Evolutionary conservation across 92 coral and sea anemone species (phyloP), one percentile per base, ranked within the genome.

Genomic region (Pocillopora meandrina): DNA sequence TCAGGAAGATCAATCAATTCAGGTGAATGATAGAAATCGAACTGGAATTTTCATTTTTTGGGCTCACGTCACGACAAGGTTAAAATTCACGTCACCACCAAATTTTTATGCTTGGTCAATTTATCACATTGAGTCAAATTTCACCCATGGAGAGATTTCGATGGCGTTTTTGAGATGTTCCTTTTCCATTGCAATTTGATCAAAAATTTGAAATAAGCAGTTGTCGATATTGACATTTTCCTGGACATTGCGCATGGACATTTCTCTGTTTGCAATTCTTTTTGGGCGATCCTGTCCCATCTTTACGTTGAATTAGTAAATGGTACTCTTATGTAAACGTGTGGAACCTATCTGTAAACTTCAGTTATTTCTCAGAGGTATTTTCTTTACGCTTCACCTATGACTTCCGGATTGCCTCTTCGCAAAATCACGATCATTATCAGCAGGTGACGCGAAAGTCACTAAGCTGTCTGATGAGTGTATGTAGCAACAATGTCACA

Each of bases 321-420:
- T 69, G 65, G 18, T 68, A 17, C 67, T 42, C 67, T 80, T 80
- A 23, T 19, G 42, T 65, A 63, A 78, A 65, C 15, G 61, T 61
- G 33, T 16, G 9, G 19, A 59, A 9, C 65, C 23, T 35, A 70
- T 70, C 74, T 33, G 21, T 57, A 15, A 74, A 56, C 64, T 56
- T 20, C 17, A 47, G 19, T 36, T 42, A 19, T 20, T 47, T 78
- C 20, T 47, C 82, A 64, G 20, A 42, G 72, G 72, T 16, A 78
- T 78, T 78, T 78, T 72, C 82, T 78, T 59, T 65, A 15, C 42
- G 42, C 21, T 15, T 70, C 56, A 36, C 20, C 64, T 21, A n/a
- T 42, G 56, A 56, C 82, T 42, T 78, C 82, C 82, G 82, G 72
- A 26, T 78, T 65, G 61, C 57, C 72, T 64, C 42, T 64, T 65